Conservation (phyloP, 2,113 vertebrate species). For the Nothoprocta pentlandii region DNA sequence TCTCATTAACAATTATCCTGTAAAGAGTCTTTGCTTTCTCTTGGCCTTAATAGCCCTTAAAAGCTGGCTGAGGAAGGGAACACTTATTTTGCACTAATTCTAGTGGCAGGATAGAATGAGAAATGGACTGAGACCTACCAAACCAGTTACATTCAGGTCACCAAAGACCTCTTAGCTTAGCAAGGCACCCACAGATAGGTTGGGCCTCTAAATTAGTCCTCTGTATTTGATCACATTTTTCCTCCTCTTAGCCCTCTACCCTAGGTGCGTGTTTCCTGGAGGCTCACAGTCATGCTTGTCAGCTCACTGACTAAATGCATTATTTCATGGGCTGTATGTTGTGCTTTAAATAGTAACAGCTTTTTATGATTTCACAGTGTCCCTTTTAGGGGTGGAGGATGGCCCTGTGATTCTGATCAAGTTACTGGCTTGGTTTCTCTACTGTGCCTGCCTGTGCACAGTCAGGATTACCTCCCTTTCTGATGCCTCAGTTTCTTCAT, state of each 20-base stretch:
- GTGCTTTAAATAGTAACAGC: neutral
- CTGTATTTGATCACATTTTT: neutral
- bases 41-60: neutral
- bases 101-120: neutral
- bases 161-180: neutral
- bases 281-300: neutral
- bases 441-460: neutral
- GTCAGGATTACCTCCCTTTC: rapidly evolving
- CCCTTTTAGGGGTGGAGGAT: neutral
- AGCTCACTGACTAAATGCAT: neutral
- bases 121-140: neutral
- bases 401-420: neutral
- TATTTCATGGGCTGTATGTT: neutral
- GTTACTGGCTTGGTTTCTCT: neutral
- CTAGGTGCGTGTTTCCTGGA: neutral
- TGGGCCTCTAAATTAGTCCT: neutral
- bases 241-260: neutral
- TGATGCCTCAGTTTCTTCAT: neutral
- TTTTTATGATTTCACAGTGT: neutral
- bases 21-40: neutral
- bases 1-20: neutral
- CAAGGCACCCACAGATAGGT: rapidly evolving
- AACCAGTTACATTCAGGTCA: neutral
- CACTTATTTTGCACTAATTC: neutral
- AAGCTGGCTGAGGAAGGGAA: neutral